phyloP scores from a whole-genome alignment of 2,888 invertebrate species.

The Gari tellinella region DNA sequence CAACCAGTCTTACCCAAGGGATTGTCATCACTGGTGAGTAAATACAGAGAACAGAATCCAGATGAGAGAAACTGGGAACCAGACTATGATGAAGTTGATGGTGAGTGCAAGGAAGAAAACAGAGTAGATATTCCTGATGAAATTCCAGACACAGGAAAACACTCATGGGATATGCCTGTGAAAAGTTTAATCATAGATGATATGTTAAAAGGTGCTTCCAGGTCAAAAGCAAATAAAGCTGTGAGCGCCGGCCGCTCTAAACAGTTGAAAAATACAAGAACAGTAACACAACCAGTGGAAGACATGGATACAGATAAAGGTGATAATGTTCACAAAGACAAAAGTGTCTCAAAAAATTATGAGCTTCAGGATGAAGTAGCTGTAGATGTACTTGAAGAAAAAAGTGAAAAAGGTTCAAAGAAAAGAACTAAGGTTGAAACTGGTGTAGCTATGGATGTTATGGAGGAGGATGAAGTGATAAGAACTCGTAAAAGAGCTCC shows the following conservation, averaged over 20 bases:
- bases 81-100: constrained; percentile 1
- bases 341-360: neutral
- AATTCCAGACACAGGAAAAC: constrained; percentile 18
- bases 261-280: neutral
- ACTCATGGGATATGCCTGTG: constrained; percentile 53
- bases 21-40: constrained; percentile 33
- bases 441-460: neutral
- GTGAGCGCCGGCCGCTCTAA: constrained; percentile 12
- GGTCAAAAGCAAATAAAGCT: constrained; percentile 24
- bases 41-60: constrained; percentile 32
- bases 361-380: neutral
- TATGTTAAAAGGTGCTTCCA: constrained; percentile 27
- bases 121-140: constrained; percentile 41
- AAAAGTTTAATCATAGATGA: constrained; percentile 43
- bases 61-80: constrained; percentile 5
- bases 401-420: neutral
- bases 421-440: neutral
- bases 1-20: constrained; percentile 32
- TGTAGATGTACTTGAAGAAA: neutral
- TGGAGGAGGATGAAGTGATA: neutral
- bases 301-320: neutral
- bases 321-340: neutral
- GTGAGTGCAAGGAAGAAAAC: constrained; percentile 2
- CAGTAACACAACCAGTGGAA: neutral
- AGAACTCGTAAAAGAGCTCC: constrained; percentile 1